These are phyloP conservation scores for Proisotoma minuta DNA, from an alignment of 2,888 invertebrate species.

Conservation along the genomic window DNA sequence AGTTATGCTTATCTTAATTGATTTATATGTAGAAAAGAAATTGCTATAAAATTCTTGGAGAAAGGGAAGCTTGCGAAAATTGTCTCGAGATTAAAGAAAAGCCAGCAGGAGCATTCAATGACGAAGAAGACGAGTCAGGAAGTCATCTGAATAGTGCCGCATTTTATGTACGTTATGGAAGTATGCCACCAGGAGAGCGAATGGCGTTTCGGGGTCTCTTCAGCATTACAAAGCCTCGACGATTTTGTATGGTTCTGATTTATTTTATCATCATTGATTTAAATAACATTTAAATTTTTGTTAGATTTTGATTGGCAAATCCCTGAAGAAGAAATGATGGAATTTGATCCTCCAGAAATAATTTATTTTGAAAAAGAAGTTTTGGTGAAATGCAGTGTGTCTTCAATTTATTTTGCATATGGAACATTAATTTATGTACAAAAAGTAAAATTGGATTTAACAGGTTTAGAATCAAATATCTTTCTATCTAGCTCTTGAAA, in stretches of 20 bases:
- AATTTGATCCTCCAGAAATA: neutral
- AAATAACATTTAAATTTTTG: neutral
- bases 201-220: neutral
- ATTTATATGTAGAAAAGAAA: neutral
- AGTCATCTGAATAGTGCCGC: neutral
- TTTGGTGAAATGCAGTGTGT: neutral
- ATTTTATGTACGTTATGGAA: neutral
- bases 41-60: neutral
- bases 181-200: too few species aligned
- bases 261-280: neutral
- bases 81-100: neutral
- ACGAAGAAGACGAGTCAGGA: too few species aligned
- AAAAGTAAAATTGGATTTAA: too few species aligned
- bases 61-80: neutral
- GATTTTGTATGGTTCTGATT: neutral
- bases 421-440: neutral
- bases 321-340: neutral
- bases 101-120: too few species aligned
- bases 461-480: too few species aligned
- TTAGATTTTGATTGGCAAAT: conserved; percentile 10
- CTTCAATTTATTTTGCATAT: conserved; percentile 6
- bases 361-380: neutral
- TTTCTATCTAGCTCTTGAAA: too few species aligned
- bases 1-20: too few species aligned
- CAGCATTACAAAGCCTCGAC: neutral